Base-by-base conservation (phyloP, 2,888 invertebrate genomes). In the Pseudoips prasinana region DNA sequence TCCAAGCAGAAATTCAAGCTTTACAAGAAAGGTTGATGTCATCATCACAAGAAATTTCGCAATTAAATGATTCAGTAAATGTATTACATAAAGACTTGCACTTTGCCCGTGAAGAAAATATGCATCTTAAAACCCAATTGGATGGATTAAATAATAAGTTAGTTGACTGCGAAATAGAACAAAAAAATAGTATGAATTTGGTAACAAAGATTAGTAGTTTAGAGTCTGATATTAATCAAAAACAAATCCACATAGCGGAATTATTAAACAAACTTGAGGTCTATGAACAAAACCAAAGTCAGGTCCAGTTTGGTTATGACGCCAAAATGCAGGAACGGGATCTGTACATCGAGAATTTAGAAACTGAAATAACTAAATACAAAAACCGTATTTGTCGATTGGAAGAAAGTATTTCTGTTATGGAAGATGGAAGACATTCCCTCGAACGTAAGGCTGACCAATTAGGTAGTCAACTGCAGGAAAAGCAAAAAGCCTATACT, bases 271-370 rank as follows among this genome's bases (percentile, higher is more conserved):
- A 79, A 57, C 48, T 87, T 25, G 79, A 81, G 46, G 51, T 64
- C 34, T 54, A 77, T 19, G 76, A 78, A 40, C 72, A 79, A 59
- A 73, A 73, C 48, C 64, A 82, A 35, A 75, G 58, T 45, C 88
- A 84, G 64, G 63, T 77, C 23, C 75, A 77, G 47, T 82, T 73
- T 63, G 90, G 90, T 2, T 81, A 91, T 30, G 90, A 93, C 42
- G 92, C 93, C 1, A 95, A 94, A 75, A 71, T 95, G 7, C 93
- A 93, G 65, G 94, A 95, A 70, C 87, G 93, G 41, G 93, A 94
- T 64, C 87, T 93, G 27, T 93, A 92, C 43, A 92, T 94, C 33
- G 95, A 95, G 72, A 92, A 91, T 22, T 79, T 94, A 37, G 93
- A 95, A 70, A 74, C 87, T 14, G 94, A 94, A 59, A 87, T 93